Evolutionary conservation across 2,797 vertebrate genomes (phyloP).

Genomic region (Schizopygopsis pylzovi): DNA sequence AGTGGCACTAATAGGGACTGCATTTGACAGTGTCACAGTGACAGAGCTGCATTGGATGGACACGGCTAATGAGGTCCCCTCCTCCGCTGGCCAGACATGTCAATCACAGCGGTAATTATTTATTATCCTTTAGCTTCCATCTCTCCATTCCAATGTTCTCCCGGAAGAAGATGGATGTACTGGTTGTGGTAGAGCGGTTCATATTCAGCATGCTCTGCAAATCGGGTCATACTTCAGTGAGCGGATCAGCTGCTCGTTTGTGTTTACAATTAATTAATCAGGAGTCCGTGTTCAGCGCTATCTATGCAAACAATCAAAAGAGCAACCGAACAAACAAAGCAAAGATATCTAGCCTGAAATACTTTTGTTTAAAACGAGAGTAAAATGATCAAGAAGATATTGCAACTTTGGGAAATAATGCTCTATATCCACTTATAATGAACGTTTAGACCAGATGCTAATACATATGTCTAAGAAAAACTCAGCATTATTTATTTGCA

Average conservation of each 20-base stretch:
- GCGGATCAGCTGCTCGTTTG: background rate
- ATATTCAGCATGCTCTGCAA: constrained; percentile 3
- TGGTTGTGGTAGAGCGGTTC: background rate
- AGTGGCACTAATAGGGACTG: constrained; percentile 82
- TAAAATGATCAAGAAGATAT: background rate
- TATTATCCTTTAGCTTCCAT: constrained; percentile 62
- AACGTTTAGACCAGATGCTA: background rate
- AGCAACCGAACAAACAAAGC: background rate
- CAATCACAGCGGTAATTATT: constrained; percentile 76
- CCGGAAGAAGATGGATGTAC: constrained; percentile 10
- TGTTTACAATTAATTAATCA: constrained; percentile 9
- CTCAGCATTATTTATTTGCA: background rate
- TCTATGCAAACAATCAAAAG: background rate
- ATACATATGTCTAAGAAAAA: background rate
- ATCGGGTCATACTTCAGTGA: background rate
- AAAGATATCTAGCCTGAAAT: background rate
- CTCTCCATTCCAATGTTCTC: constrained; percentile 39
- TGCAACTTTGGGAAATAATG: background rate
- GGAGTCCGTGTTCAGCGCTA: background rate
- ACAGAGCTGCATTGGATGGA: constrained; percentile 66
- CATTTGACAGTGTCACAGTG: constrained; percentile 77
- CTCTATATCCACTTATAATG: background rate
- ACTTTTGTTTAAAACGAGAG: background rate
- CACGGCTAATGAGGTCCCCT: constrained; percentile 73
- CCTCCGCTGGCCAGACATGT: constrained; percentile 67